phyloP scores from a whole-genome alignment of 2,797 vertebrate genomes.

The Sus cebifrons region DNA sequence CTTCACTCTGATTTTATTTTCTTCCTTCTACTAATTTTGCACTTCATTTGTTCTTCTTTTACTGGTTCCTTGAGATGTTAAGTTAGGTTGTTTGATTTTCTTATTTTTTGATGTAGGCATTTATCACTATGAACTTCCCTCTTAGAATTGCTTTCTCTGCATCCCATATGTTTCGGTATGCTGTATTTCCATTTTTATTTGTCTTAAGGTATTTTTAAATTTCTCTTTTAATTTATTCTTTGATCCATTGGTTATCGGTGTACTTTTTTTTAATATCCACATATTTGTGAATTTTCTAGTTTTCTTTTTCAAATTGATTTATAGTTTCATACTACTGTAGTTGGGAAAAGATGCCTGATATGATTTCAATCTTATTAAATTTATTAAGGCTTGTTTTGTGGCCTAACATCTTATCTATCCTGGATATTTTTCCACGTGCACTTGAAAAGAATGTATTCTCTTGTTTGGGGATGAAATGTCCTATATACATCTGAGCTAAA shows the following conservation, averaged over 20 bases:
- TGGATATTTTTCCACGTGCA: not conserved
- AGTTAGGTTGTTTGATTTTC: not conserved
- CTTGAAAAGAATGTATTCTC: not conserved
- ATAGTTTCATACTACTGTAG: not conserved
- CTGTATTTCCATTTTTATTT: not conserved
- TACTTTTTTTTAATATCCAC: not conserved
- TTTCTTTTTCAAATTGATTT: not conserved
- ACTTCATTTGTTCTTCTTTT: not conserved
- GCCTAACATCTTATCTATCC: not conserved
- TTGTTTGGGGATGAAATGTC: not conserved
- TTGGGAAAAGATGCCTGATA: not conserved
- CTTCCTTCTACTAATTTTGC: not conserved
- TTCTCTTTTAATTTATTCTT: not conserved
- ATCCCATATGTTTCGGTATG: not conserved
- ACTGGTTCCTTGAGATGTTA: not conserved
- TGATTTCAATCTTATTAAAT: not conserved
- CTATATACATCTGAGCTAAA: not conserved
- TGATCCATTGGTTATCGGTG: not conserved
- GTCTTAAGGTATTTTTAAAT: not conserved
- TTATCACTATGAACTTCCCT: slow-evolving; percentile 7
- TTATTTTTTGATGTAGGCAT: not conserved
- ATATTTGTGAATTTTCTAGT: not conserved
- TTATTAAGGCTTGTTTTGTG: not conserved
- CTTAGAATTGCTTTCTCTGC: not conserved
- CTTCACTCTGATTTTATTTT: not conserved